Conservation (phyloP, 2,888 invertebrate genomes). For the Heterodera filipjevi region DNA sequence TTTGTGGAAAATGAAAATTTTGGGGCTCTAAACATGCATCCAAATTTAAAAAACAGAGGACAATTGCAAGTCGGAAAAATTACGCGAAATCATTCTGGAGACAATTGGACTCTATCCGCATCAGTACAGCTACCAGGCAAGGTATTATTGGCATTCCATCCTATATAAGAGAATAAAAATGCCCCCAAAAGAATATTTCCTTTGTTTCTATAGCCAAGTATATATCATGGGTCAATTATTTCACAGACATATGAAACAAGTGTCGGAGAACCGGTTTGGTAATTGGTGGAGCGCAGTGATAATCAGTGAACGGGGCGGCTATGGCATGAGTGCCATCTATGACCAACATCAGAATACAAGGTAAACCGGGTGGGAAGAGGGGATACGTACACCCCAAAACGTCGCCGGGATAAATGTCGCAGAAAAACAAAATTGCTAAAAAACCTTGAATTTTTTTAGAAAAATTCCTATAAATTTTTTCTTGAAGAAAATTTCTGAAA, state of each 20-base stretch:
- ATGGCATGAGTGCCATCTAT: constrained; percentile 60
- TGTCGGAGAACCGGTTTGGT: constrained; percentile 63
- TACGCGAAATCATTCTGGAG: constrained; percentile 60
- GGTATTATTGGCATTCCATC: no score
- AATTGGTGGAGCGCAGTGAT: constrained; percentile 65
- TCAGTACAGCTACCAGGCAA: constrained; percentile 65
- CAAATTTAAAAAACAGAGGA: constrained; percentile 46
- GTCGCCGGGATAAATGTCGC: no score
- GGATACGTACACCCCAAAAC: no score
- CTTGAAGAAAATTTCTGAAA: no score
- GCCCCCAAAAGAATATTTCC: neutral
- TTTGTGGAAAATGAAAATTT: no score
- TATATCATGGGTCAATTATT: neutral
- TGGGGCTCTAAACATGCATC: no score
- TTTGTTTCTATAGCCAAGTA: neutral
- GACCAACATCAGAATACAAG: constrained; percentile 63
- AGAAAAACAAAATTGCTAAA: no score
- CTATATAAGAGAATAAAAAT: no score
- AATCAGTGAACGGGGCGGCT: constrained; percentile 62
- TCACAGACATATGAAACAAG: constrained; percentile 62
- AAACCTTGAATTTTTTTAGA: no score
- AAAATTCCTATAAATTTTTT: no score
- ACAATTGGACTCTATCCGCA: constrained; percentile 64
- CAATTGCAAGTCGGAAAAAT: constrained; percentile 63
- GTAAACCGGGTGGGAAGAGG: constrained; percentile 29